phyloP scores from a whole-genome alignment of 2,888 invertebrate species.

The Campoplex capitator region DNA sequence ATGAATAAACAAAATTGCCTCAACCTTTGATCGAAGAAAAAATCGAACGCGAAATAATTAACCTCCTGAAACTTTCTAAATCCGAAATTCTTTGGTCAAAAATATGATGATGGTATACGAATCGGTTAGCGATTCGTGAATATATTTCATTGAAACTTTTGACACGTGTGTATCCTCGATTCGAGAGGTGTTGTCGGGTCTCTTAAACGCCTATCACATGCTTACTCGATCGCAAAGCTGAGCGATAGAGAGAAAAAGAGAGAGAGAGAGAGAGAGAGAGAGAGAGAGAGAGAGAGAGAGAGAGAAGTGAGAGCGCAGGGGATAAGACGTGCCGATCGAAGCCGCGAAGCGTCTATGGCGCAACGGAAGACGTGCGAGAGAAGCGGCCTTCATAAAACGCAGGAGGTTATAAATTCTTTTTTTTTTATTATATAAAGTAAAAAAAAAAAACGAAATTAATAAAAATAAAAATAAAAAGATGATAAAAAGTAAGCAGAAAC shows the following conservation, averaged over 20 bases:
- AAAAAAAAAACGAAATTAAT: background rate
- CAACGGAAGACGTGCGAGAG: slow-evolving; percentile 52
- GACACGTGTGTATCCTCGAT: slow-evolving; percentile 4
- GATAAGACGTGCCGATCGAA: slow-evolving; percentile 60
- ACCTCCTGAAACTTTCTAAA: slow-evolving; percentile 15
- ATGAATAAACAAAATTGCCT: background rate
- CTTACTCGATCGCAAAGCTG: background rate
- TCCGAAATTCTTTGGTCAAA: background rate
- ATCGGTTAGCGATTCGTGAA: slow-evolving; percentile 10
- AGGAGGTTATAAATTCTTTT: slow-evolving; percentile 42
- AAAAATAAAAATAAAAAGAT: background rate
- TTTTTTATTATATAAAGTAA: background rate
- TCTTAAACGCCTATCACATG: background rate
- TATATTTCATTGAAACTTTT: background rate
- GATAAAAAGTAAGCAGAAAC: slow-evolving; percentile 1
- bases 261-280: background rate
- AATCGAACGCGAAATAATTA: background rate
- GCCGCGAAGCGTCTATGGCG: slow-evolving; percentile 55
- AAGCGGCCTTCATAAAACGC: slow-evolving; percentile 55
- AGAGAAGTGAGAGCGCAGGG: slow-evolving; percentile 4
- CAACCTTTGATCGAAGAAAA: background rate
- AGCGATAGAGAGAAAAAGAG: background rate
- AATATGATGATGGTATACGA: background rate
- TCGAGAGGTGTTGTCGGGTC: background rate
- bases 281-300: background rate